These are phyloP conservation scores for pig (Sus scrofa) DNA, from an alignment of 2,113 vertebrate genomes.

Conservation along the genomic window T2T-Sscrofa CM000812.6:84629001-84629500, in stretches of 20 bases:
- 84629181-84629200: conserved; percentile 8
- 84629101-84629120: too few relatives aligned
- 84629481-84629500: neutral
- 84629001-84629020: too few relatives aligned
- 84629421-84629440: neutral
- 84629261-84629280: neutral
- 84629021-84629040: too few relatives aligned
- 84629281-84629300: neutral
- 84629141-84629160: neutral
- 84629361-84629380: neutral
- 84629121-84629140: too few relatives aligned
- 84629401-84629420: neutral
- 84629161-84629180: neutral
- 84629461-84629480: neutral
- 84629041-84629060: too few relatives aligned
- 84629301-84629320: neutral
- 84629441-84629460: neutral
- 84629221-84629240: neutral
- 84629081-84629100: too few relatives aligned
- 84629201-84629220: neutral
- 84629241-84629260: neutral
- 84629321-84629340: conserved; percentile 42
- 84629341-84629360: neutral
- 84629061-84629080: too few relatives aligned
- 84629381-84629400: neutral